phyloP scores from a whole-genome alignment of 30 jellyfish, hydroid and myxozoan species.

The Turritopsis dohrnii region DNA sequence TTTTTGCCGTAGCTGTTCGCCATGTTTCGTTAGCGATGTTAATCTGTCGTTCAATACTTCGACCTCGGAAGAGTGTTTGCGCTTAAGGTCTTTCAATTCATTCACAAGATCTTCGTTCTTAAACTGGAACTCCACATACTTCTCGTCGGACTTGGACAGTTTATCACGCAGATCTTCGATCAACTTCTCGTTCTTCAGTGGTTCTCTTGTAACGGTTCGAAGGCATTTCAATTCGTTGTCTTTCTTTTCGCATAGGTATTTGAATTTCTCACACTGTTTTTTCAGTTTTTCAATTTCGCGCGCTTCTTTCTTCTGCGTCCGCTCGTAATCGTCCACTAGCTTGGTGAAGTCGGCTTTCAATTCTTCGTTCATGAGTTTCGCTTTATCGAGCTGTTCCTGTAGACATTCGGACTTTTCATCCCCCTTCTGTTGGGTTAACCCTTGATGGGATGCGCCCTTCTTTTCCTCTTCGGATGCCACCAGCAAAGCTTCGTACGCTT shows the following conservation, averaged over 20 bases:
- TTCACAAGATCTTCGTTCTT: conserved; percentile 17
- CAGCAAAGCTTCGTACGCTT: conserved; percentile 13
- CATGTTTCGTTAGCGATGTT: conserved; percentile 20
- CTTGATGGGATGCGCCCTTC: neutral
- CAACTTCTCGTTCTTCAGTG: conserved; percentile 1
- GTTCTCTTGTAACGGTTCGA: conserved; percentile 8
- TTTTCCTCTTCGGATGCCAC: conserved; percentile 17
- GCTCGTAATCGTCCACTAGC: conserved; percentile 27
- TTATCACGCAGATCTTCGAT: conserved; percentile 30
- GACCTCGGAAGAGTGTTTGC: conserved; percentile 5
- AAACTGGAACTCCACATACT: conserved; percentile 2
- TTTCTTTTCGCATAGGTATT: conserved; percentile 10
- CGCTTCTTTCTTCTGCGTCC: conserved; percentile 19
- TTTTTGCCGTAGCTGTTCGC: conserved; percentile 19
- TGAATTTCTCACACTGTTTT: conserved; percentile 23
- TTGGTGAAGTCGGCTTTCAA: conserved; percentile 18
- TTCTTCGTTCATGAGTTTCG: conserved; percentile 29
- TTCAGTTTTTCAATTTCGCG: conserved; percentile 29
- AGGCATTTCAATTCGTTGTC: conserved; percentile 26
- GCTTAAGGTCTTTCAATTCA: neutral
- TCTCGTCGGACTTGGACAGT: conserved; percentile 11
- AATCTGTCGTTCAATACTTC: neutral
- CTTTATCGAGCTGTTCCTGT: conserved; percentile 23
- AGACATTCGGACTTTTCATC: conserved; percentile 21
- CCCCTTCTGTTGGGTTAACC: neutral